phyloP scores from a whole-genome alignment of 2,888 invertebrate species.

The Gisinianus flammeolus region DNA sequence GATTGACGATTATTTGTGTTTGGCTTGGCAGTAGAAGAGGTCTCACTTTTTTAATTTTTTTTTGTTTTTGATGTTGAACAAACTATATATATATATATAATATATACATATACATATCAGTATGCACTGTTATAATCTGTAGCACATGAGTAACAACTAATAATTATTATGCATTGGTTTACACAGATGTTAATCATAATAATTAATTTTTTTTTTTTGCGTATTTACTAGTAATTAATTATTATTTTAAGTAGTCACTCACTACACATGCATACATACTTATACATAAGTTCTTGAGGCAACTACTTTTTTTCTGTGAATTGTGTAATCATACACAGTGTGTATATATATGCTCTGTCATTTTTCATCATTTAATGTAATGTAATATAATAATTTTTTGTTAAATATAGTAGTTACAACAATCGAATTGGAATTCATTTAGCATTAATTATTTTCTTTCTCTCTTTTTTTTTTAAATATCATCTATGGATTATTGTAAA shows the following conservation, averaged over 20 bases:
- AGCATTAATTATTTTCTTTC: not conserved
- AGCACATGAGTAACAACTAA: not conserved
- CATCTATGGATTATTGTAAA: not conserved
- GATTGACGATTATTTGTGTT: not conserved
- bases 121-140: not conserved
- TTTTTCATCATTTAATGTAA: not conserved
- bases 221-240: slow-evolving; percentile 2
- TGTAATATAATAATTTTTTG: not conserved
- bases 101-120: not conserved
- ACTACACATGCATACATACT: slow-evolving; percentile 2
- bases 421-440: not conserved
- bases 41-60: not conserved
- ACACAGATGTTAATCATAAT: not conserved
- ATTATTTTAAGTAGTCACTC: slow-evolving; percentile 7
- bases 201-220: not conserved
- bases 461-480: not conserved
- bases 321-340: not conserved
- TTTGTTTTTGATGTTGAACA: not conserved
- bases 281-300: not conserved
- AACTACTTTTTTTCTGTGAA: not conserved
- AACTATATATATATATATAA: not conserved
- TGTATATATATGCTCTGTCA: not conserved
- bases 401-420: not conserved
- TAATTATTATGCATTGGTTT: not conserved
- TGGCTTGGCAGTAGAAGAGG: not conserved